Conservation (phyloP, 2,888 invertebrate species). For the Patella caerulea region DNA sequence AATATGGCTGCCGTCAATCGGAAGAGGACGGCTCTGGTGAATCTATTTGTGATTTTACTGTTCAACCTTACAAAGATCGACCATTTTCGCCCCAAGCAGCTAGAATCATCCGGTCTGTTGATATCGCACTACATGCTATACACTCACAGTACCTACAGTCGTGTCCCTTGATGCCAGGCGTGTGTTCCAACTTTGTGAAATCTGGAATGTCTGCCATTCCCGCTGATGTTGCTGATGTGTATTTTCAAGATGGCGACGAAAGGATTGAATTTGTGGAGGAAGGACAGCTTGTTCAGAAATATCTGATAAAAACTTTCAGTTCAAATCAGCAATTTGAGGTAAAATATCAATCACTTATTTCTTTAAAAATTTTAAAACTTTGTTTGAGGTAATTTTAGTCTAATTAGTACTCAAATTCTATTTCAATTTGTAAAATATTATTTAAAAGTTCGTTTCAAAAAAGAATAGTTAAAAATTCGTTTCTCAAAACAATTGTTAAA, state of each 20-base stretch:
- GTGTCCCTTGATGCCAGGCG: constrained; percentile 39
- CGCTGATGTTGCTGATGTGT: neutral
- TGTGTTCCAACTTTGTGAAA: constrained; percentile 44
- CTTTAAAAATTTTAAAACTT: constrained; percentile 15
- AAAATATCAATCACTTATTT: constrained; percentile 30
- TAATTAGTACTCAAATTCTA: too few species aligned
- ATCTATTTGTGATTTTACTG: neutral
- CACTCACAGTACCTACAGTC: constrained; percentile 34
- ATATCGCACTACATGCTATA: constrained; percentile 48
- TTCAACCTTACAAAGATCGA: constrained; percentile 13
- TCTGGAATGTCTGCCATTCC: neutral
- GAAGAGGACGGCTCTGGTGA: neutral
- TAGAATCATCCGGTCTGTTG: constrained; percentile 47
- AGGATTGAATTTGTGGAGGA: neutral
- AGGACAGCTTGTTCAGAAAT: neutral
- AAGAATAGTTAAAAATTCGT: too few species aligned
- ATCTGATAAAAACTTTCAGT: neutral
- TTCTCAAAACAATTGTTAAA: too few species aligned
- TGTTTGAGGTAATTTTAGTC: too few species aligned
- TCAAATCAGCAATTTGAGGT: neutral
- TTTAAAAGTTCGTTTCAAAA: too few species aligned
- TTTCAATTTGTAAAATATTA: too few species aligned
- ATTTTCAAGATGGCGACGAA: constrained; percentile 24
- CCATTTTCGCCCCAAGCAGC: constrained; percentile 37
- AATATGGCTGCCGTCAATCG: constrained; percentile 23